Conservation (phyloP, 2,113 vertebrate species). For the Piprites chloris region DNA sequence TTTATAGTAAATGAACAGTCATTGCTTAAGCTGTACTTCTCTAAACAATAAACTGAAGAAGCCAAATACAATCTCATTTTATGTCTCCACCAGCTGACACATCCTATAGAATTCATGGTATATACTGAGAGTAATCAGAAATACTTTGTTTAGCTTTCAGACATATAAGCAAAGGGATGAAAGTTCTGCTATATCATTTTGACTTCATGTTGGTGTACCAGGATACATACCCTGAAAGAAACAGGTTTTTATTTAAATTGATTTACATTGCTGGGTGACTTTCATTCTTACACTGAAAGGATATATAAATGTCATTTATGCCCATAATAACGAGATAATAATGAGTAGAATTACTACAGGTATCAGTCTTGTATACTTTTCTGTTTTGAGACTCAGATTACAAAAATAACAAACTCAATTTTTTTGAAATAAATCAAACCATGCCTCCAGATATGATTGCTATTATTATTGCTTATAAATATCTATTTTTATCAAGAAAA, state of each 20-base stretch:
- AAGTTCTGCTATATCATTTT: not conserved
- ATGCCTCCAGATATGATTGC: not conserved
- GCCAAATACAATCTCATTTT: not conserved
- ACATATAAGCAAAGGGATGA: not conserved
- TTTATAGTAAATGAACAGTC: not conserved
- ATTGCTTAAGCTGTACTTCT: not conserved
- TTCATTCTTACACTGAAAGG: not conserved
- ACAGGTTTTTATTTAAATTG: not conserved
- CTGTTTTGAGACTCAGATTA: not conserved
- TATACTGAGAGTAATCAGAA: not conserved
- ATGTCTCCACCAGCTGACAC: not conserved
- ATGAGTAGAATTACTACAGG: not conserved
- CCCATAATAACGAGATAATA: not conserved
- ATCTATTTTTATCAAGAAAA: not conserved
- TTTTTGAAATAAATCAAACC: not conserved
- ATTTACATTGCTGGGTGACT: not conserved
- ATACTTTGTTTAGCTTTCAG: not conserved
- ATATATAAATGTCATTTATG: constrained; percentile 5
- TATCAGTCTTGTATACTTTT: not conserved
- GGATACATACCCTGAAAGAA: not conserved
- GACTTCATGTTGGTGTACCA: not conserved
- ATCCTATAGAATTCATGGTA: not conserved
- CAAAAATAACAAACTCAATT: not conserved
- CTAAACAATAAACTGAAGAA: not conserved
- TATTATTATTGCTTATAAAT: not conserved